These are phyloP conservation scores for Hypolimnas misippus DNA, from an alignment of 2,888 invertebrate species.

Conservation along the genomic window DNA sequence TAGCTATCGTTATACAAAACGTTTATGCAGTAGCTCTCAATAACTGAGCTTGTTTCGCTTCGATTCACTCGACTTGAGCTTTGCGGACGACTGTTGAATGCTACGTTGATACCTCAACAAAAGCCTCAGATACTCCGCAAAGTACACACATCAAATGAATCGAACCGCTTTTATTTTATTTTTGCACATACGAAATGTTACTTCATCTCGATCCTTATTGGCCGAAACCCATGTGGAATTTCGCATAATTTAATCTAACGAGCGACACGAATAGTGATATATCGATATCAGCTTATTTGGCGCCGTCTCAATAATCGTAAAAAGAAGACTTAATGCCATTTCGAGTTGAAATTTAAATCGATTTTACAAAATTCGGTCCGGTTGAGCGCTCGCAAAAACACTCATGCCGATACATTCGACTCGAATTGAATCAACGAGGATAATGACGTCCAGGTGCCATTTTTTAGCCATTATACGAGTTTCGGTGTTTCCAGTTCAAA, in stretches of 20 bases:
- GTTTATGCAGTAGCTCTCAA: conserved; percentile 19
- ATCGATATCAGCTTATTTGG: conserved; percentile 37
- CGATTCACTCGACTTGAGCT: conserved; percentile 32
- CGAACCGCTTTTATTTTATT: conserved; percentile 23
- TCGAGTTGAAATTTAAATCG: conserved; percentile 28
- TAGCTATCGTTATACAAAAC: background rate
- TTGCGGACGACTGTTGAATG: conserved; percentile 30
- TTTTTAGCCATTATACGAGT: conserved; percentile 59
- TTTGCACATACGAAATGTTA: background rate
- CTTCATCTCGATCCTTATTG: conserved; percentile 23
- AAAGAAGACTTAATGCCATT: conserved; percentile 26
- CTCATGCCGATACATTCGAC: conserved; percentile 51
- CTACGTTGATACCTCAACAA: conserved; percentile 26
- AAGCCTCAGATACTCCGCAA: conserved; percentile 16
- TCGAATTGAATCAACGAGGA: conserved; percentile 60
- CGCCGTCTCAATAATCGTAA: conserved; percentile 32
- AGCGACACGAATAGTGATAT: conserved; percentile 35
- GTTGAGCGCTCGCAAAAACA: conserved; percentile 49
- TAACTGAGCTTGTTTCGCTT: conserved; percentile 24
- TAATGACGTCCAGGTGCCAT: conserved; percentile 53
- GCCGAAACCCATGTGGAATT: conserved; percentile 12
- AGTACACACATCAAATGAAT: conserved; percentile 13
- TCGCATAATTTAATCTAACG: conserved; percentile 39
- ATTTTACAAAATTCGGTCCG: conserved; percentile 39
- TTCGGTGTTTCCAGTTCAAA: conserved; percentile 54